These are phyloP conservation scores for Ascidia mentula DNA, from an alignment of 23 tunicate species.

Conservation along the genomic window DNA sequence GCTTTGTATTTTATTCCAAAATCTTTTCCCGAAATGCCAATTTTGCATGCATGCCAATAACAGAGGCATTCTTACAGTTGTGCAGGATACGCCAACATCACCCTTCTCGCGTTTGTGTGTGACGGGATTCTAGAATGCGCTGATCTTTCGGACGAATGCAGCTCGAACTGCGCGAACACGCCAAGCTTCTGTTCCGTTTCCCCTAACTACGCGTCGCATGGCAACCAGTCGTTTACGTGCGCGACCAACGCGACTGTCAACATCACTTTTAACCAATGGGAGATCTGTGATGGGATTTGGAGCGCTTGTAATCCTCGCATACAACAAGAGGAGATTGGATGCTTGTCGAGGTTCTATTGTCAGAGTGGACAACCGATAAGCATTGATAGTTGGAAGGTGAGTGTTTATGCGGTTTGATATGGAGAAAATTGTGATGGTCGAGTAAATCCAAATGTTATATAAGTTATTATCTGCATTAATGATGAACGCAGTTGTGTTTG, in stretches of 20 bases:
- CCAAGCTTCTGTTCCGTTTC: constrained; percentile 17
- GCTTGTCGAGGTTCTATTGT: constrained; percentile 46
- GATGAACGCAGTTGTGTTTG: too few relatives aligned
- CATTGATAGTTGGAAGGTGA: constrained; percentile 20
- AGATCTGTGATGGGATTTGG: constrained; percentile 46
- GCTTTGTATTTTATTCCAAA: too few relatives aligned
- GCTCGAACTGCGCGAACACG: neutral
- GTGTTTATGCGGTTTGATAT: too few relatives aligned
- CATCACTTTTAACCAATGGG: constrained; percentile 5
- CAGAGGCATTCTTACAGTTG: constrained; percentile 39
- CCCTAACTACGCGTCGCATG: neutral
- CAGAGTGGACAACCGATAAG: constrained; percentile 18
- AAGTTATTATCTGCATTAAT: too few relatives aligned
- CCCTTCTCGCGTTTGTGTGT: constrained; percentile 36
- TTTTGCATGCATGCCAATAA: too few relatives aligned
- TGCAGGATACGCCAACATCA: constrained; percentile 7
- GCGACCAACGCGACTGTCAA: neutral
- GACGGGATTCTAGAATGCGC: constrained; percentile 63
- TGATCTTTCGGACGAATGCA: constrained; percentile 69
- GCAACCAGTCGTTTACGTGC: neutral
- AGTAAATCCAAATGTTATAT: too few relatives aligned
- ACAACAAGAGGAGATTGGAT: constrained; percentile 31
- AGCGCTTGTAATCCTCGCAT: constrained; percentile 27
- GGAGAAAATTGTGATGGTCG: too few relatives aligned
- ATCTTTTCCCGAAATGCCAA: too few relatives aligned